Conservation (phyloP, 2,888 invertebrate genomes). For the Flexamia atlantica region DNA sequence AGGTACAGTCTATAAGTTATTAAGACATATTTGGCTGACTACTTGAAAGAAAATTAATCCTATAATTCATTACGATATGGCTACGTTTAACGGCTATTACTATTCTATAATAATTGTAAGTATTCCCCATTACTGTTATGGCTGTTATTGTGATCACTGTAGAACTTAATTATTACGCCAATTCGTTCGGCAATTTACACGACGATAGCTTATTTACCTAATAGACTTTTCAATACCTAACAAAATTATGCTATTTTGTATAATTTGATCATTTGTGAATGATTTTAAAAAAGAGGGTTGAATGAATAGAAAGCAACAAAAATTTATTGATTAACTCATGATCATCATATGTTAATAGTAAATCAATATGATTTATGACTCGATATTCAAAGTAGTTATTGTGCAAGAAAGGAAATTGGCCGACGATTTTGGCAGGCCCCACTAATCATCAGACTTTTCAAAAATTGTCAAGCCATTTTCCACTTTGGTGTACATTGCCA, state of each 20-base stretch:
- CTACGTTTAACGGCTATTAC: conserved; percentile 33
- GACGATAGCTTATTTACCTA: conserved; percentile 20
- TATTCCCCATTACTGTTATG: conserved; percentile 25
- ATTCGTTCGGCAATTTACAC: conserved; percentile 9
- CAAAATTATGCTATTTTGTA: background rate
- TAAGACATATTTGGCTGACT: conserved; percentile 40
- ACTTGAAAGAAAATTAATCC: conserved; percentile 15
- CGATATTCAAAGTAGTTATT: too few relatives aligned
- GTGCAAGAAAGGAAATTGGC: too few relatives aligned
- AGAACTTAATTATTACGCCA: conserved; percentile 13
- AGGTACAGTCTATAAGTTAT: conserved; percentile 29
- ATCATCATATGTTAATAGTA: too few relatives aligned
- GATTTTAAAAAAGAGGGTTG: too few relatives aligned
- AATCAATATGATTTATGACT: too few relatives aligned
- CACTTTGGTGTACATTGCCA: too few relatives aligned
- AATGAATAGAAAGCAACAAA: too few relatives aligned
- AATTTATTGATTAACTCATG: too few relatives aligned
- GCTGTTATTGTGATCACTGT: background rate
- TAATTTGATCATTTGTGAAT: background rate
- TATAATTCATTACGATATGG: conserved; percentile 24
- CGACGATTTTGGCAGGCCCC: too few relatives aligned
- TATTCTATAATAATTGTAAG: conserved; percentile 1
- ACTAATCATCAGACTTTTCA: too few relatives aligned
- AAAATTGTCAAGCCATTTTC: too few relatives aligned
- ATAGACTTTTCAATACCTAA: conserved; percentile 34